A percentile compares a stretch with the other conserved stretches of the same genome.
Conservation (phyloP, 2,888 invertebrate genomes). For the Ochlodes sylvanus region DNA sequence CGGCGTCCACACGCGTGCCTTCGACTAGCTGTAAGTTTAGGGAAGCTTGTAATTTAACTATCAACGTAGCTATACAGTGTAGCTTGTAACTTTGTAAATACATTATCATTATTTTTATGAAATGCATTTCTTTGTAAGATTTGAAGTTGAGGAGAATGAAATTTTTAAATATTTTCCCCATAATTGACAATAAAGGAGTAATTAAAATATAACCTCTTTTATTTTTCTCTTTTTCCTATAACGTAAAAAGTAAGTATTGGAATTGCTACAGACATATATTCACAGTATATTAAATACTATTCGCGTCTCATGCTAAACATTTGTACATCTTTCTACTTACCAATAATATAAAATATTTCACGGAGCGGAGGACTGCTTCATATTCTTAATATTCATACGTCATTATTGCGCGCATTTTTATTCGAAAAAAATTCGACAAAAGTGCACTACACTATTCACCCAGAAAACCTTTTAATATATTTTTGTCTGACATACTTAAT, state of each 20-base stretch:
- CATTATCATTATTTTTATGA: slow-evolving; percentile 80
- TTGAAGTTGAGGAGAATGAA: slow-evolving; percentile 75
- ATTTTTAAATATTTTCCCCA: slow-evolving; percentile 78
- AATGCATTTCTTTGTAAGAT: slow-evolving; percentile 82
- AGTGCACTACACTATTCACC: too few species aligned
- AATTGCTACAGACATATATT: background rate
- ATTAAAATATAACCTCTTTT: slow-evolving; percentile 56
- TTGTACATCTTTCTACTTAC: too few species aligned
- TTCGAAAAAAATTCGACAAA: too few species aligned
- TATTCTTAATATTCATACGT: too few species aligned
- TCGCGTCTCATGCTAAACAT: too few species aligned
- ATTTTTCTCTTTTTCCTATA: slow-evolving; percentile 26
- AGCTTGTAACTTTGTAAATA: slow-evolving; percentile 68
- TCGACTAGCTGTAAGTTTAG: slow-evolving; percentile 60
- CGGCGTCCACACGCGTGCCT: slow-evolving; percentile 66
- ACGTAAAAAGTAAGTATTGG: background rate
- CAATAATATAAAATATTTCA: too few species aligned
- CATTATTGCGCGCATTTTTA: too few species aligned
- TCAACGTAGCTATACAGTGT: slow-evolving; percentile 54
- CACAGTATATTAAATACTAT: background rate
- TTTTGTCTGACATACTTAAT: too few species aligned
- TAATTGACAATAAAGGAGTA: slow-evolving; percentile 84
- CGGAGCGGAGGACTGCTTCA: too few species aligned
- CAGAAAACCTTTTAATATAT: too few species aligned
- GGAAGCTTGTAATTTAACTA: slow-evolving; percentile 70